Evolutionary conservation across 2,888 invertebrate species (phyloP), one percentile per base, ranked within the genome.

Genomic region (Xestia xanthographa): DNA sequence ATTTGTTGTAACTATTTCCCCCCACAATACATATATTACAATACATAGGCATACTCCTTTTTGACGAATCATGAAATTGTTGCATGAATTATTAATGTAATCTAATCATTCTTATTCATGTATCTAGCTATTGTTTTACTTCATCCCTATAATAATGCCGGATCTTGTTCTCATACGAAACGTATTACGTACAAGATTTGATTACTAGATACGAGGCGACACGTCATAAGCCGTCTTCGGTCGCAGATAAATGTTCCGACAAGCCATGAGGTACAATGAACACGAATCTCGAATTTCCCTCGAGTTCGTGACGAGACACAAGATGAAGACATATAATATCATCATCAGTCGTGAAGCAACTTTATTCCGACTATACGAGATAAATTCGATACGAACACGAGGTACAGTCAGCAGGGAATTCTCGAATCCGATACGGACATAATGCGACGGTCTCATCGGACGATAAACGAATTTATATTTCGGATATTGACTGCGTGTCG

Each of bases 281-380:
- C 88, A 90, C 84, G 89, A 90, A 92, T 92, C 88, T 90, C 85
- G 89, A 89, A 91, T 93, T 93, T 93, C 92, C 91, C 91, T 72
- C 80, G 90, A 91, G 84, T 86, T 87, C 86, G 86, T 90, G 86
- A 88, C 89, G 86, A 89, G 89, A 90, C 88, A 87, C 85, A 83
- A 88, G 88, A 78, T 87, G 88, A 88, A 90, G 89, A 91, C 84
- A 82, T 89, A 87, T 87, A 88, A 84, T 86, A 87, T 86, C 84
- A 88, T 89, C 90, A 90, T 89, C 90, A 87, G 84, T 87, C 84
- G 82, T 81, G 80, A 82, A 79, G 77, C 77, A 85, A 89, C 86
- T 87, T 87, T 87, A 87, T 88, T 86, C 81, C 70, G 76, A 77
- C 73, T 84, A n/a, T n/a, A 82, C 67, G 86, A 90, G 81, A 89